Evolutionary conservation across 1,140 invertebrate genomes (phyloP).

Genomic region (Medauroidea extradentata): DNA sequence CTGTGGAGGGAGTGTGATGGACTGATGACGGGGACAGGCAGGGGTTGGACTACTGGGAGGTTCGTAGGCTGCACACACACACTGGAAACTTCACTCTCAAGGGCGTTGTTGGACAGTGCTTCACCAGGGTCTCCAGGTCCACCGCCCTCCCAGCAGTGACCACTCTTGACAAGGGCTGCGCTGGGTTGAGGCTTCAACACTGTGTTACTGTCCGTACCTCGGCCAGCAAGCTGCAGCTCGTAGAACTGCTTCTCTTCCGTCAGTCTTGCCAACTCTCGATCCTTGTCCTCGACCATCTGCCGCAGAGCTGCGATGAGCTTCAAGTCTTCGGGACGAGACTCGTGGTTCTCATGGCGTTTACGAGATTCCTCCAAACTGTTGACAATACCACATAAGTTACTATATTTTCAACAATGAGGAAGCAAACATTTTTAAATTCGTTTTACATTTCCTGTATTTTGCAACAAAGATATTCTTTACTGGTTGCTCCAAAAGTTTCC

Average conservation of each 20-base stretch:
- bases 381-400: conserved; percentile 18
- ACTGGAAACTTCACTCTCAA: no score
- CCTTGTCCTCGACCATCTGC: conserved; percentile 50
- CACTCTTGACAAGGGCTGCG: not conserved
- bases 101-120: no score
- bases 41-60: no score
- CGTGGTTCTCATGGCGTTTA: conserved; percentile 47
- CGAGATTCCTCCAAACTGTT: conserved; percentile 51
- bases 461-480: no score
- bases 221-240: conserved; percentile 26
- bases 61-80: no score
- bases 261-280: conserved; percentile 49
- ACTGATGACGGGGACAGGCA: no score
- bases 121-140: no score
- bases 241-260: conserved; percentile 46
- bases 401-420: not conserved
- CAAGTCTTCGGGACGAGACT: conserved; percentile 49
- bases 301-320: conserved; percentile 49
- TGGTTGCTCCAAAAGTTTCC: not conserved
- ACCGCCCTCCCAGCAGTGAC: no score
- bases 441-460: not conserved
- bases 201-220: no score
- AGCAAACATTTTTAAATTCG: not conserved
- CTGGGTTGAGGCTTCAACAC: no score
- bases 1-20: no score